These are phyloP conservation scores for Triplophysa tibetana DNA, from an alignment of 2,113 vertebrate genomes.

Conservation along the genomic window DNA sequence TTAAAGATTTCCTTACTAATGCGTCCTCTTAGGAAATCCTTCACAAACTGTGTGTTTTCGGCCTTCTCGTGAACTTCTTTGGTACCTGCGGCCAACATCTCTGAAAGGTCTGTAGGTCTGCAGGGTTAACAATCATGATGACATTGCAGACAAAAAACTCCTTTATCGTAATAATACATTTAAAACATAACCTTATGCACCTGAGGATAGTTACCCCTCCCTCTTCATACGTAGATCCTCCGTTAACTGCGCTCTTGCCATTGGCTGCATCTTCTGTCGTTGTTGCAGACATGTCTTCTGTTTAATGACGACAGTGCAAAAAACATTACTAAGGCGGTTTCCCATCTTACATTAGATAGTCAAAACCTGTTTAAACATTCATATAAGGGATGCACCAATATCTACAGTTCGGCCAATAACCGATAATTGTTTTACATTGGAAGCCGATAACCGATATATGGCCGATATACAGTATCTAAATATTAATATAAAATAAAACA, in stretches of 20 bases:
- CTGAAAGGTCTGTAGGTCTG: constrained; percentile 88
- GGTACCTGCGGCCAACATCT: constrained; percentile 92
- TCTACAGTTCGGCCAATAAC: too few species aligned
- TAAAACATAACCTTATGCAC: background rate
- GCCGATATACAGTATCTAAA: too few species aligned
- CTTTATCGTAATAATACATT: too few species aligned
- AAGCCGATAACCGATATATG: too few species aligned
- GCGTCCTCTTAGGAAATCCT: constrained; percentile 90
- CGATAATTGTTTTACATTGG: too few species aligned
- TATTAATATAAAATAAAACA: too few species aligned
- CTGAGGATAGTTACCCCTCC: constrained; percentile 36
- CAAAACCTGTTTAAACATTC: too few species aligned
- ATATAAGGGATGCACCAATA: too few species aligned
- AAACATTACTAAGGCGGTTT: too few species aligned
- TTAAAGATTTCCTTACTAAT: constrained; percentile 92
- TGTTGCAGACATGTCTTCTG: constrained; percentile 50
- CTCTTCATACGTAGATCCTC: constrained; percentile 57
- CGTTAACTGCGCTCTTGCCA: constrained; percentile 54
- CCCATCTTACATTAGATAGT: too few species aligned
- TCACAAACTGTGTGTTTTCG: constrained; percentile 93
- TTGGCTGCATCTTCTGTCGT: constrained; percentile 62
- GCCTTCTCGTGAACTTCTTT: constrained; percentile 91
- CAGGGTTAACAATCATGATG: background rate
- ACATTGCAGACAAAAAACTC: too few species aligned
- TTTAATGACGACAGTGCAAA: background rate